Evolutionary conservation across 30 jellyfish, hydroid and myxozoan genomes (phyloP), one percentile per base, ranked within the genome.

Genomic region (Clytia hemisphaerica): DNA sequence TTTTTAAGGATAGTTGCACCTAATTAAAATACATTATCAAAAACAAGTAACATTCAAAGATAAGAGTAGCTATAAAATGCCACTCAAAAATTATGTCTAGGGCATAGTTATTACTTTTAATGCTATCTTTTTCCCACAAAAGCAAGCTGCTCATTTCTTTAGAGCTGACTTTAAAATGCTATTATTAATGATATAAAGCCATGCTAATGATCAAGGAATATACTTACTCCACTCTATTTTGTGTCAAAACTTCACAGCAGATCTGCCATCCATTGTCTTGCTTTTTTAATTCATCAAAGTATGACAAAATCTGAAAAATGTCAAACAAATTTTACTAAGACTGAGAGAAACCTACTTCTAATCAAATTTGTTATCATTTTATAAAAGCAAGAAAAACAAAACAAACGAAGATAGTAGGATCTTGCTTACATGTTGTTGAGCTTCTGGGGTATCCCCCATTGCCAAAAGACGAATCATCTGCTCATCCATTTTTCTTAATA

Each of bases 221-320:
- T 50, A 7, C 1, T 28, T 46, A 82, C 94, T 83, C 67, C 46
- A 73, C 74, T 6, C 61, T 40, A 71, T 74, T 66, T 34, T 71
- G 74, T 45, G 95, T 91, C 27, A 83, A 71, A 2, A 62, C 58
- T 33, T 83, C 91, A 14, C 92, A 72, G 46, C 91, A 74, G 9
- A 83, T 73, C 47, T 74, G 72, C 70, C 81, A 77, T 12, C 95
- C 95, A 27, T 73, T 75, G 47, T 74, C 73, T 45, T 80, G 38
- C 30, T 66, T 75, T 71, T 83, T 83, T 57, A 83, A 81, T 48
- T 75, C 80, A 70, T 83, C 95, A 73, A 83, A 83, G 61, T 83
- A 83, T 3, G 82, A 68, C 35, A 83, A 82, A 9, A 83, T 75
- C 91, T 82, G 72, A 12, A 74, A 60, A 19, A 1, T 47, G 32